A percentile compares a stretch with the other conserved stretches of the same genome.
phyloP scores from a whole-genome alignment of 2,888 invertebrate species.

The Drosophila paranaensis region DNA sequence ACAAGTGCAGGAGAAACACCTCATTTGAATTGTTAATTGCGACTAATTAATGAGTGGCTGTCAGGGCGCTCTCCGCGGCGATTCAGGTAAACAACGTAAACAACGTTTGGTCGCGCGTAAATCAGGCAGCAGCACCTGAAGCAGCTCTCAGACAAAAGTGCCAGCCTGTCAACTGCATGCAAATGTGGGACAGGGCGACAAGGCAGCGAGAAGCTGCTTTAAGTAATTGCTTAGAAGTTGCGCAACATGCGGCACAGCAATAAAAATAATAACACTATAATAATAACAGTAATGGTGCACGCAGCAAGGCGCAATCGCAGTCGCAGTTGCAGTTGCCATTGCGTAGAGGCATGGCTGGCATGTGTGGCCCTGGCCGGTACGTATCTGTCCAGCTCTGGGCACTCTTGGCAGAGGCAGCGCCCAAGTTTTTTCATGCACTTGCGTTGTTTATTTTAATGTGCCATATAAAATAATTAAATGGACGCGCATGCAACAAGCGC shows the following conservation, averaged over 20 bases:
- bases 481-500: slow-evolving; percentile 63
- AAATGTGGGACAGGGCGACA: slow-evolving; percentile 30
- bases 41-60: neutral
- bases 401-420: slow-evolving; percentile 37
- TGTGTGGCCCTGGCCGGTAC: slow-evolving; percentile 3
- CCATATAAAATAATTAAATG: slow-evolving; percentile 76
- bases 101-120: slow-evolving; percentile 1
- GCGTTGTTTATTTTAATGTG: slow-evolving; percentile 67
- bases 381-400: slow-evolving; percentile 13
- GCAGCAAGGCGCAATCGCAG: slow-evolving; percentile 19
- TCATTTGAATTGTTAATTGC: neutral
- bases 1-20: neutral
- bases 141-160: neutral
- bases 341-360: slow-evolving; percentile 8
- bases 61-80: neutral
- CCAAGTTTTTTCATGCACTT: slow-evolving; percentile 29
- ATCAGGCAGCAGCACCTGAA: neutral
- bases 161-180: slow-evolving; percentile 27
- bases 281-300: slow-evolving; percentile 55
- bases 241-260: slow-evolving; percentile 65
- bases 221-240: slow-evolving; percentile 77
- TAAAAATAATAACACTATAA: slow-evolving; percentile 65
- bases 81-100: neutral
- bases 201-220: slow-evolving; percentile 35
- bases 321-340: slow-evolving; percentile 13